Conservation (phyloP, 2,113 vertebrate genomes). For the Labeo rohita region DNA sequence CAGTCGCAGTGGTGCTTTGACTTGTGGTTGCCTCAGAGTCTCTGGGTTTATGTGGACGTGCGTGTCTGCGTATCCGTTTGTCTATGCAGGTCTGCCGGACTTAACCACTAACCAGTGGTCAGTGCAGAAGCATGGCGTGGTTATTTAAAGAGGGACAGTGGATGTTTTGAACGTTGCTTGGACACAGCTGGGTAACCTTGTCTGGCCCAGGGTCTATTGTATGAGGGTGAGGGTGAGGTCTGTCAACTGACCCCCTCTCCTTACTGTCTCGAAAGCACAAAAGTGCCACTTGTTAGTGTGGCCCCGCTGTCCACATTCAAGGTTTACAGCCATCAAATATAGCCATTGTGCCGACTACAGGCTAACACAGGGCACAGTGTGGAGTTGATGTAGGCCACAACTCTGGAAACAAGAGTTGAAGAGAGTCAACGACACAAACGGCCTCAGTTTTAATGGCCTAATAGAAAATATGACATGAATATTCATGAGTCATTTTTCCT, state of each 20-base stretch:
- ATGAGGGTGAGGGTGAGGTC: slow-evolving; percentile 75
- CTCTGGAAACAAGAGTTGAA: slow-evolving; percentile 68
- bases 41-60: slow-evolving; percentile 45
- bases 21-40: slow-evolving; percentile 53
- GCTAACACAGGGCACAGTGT: slow-evolving; percentile 81
- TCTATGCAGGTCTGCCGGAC: slow-evolving; percentile 8
- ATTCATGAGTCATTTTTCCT: slow-evolving; percentile 28
- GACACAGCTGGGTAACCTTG: slow-evolving; percentile 76
- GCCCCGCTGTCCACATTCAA: slow-evolving; percentile 70
- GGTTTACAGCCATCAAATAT: slow-evolving; percentile 75
- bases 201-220: slow-evolving; percentile 67
- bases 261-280: slow-evolving; percentile 75
- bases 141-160: slow-evolving; percentile 55
- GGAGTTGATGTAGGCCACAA: slow-evolving; percentile 63
- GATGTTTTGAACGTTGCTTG: slow-evolving; percentile 58
- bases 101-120: slow-evolving; percentile 47
- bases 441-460: slow-evolving; percentile 52
- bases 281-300: slow-evolving; percentile 80
- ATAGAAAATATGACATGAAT: slow-evolving; percentile 18
- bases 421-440: slow-evolving; percentile 69
- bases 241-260: slow-evolving; percentile 76
- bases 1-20: slow-evolving; percentile 45
- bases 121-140: slow-evolving; percentile 49
- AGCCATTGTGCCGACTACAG: slow-evolving; percentile 78
- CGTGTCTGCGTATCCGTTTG: not conserved